Conservation (phyloP, 2,113 vertebrate genomes). For the Phaethornis superciliosus region DNA sequence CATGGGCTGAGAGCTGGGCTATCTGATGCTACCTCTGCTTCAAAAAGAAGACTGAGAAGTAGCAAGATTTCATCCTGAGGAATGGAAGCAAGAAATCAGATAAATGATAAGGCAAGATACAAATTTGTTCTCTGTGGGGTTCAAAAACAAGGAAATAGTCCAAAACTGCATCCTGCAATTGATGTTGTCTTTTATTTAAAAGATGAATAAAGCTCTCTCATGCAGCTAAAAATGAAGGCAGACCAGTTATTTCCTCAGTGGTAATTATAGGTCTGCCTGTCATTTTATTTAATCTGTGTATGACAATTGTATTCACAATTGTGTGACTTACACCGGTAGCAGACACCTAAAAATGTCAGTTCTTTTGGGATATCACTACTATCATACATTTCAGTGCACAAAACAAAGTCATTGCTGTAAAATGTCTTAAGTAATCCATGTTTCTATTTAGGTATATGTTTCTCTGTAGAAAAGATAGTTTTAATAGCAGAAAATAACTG, state of each 20-base stretch:
- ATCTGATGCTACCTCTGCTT: background rate
- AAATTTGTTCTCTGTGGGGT: background rate
- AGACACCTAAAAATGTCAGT: background rate
- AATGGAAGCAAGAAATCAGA: background rate
- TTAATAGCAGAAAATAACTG: background rate
- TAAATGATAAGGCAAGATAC: background rate
- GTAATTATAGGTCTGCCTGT: background rate
- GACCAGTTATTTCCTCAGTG: background rate
- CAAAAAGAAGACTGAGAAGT: rapidly evolving
- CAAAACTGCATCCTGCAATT: background rate
- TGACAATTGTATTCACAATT: background rate
- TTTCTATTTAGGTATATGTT: background rate
- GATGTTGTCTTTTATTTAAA: background rate
- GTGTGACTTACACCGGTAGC: background rate
- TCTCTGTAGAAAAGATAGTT: background rate
- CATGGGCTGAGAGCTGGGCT: rapidly evolving
- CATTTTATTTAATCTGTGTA: background rate
- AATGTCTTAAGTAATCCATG: background rate
- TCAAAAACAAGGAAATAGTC: background rate
- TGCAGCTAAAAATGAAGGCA: background rate
- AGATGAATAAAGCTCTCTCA: background rate
- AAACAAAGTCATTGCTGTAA: background rate
- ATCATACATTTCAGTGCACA: background rate
- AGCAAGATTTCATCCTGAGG: rapidly evolving
- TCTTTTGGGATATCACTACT: background rate